Evolutionary conservation across 2,113 vertebrate species (phyloP), one percentile per base, ranked within the genome.

Genomic region (Perca flavescens): DNA sequence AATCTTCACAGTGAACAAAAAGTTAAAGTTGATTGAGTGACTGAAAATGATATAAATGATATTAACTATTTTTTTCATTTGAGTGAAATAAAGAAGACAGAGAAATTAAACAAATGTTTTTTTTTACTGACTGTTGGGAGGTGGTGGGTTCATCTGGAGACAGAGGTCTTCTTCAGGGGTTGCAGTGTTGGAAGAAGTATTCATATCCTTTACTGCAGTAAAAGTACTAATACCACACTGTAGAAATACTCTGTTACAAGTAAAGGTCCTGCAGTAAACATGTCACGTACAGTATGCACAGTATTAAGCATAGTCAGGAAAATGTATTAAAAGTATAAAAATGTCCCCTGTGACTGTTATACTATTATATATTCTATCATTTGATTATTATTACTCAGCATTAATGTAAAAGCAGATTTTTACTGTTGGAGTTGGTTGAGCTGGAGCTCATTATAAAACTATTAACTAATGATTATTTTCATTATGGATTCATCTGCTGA

Each of bases 51-150:
- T 40, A 47, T n/a, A 15, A 50, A 14, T 47, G 1, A 21, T 68
- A 28, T 9, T 8, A 1, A 22, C n/a, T 54, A 1, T 49, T 49
- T 47, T 7, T 63, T 76, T 65, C 16, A 46, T 47, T 53, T 68
- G 62, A 74, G 57, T 72, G 71, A 66, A 87, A 83, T 83, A 79
- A 87, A 86, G 1, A 69, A 34, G 50, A 53, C 52, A 21, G 4
- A n/a, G 7, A 53, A 47, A n/a, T 28, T 0, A 58, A 58, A 71
- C 2, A 21, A 47, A 25, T 40, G 4, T 6, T 10, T 36, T 36
- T 36, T 36, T n/a, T 22, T 28, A 2, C 22, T 58, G 25, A 22
- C n/a, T 58, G 5, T 58, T 58, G 25, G 22, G 56, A 16, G 56
- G 6, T 7, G 14, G 2, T 16, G 25, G 57, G n/a, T 6, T 28